phyloP scores from a whole-genome alignment of 2,797 vertebrate genomes.

The Macropodus opercularis region DNA sequence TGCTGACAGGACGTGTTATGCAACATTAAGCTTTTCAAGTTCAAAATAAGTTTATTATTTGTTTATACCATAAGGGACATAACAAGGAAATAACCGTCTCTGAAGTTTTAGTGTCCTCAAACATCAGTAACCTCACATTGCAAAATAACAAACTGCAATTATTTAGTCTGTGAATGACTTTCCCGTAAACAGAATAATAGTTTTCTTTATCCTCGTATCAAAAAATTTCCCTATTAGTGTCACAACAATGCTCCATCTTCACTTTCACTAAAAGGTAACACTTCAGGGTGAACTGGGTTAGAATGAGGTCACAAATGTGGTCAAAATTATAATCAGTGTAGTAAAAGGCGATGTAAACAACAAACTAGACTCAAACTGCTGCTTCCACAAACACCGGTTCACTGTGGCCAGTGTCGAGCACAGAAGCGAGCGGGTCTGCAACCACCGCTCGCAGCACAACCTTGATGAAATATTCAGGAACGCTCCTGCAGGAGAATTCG shows the following conservation, averaged over 20 bases:
- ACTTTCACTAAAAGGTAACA: neutral
- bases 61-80: neutral
- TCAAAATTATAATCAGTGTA: neutral
- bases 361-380: slow-evolving; percentile 10
- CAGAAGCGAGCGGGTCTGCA: slow-evolving; percentile 34
- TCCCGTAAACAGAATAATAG: neutral
- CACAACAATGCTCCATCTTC: neutral
- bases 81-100: neutral
- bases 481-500: slow-evolving; percentile 48
- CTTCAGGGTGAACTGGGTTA: neutral
- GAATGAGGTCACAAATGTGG: slow-evolving; percentile 9
- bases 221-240: neutral
- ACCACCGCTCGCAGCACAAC: slow-evolving; percentile 39
- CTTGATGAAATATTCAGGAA: slow-evolving; percentile 55
- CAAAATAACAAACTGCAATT: neutral
- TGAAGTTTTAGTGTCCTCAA: neutral
- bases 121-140: neutral
- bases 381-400: neutral
- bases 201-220: neutral
- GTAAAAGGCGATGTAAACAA: slow-evolving; percentile 9
- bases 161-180: no score
- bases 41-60: neutral
- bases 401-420: slow-evolving; percentile 15
- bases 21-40: neutral
- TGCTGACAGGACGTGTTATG: neutral